phyloP scores from a whole-genome alignment of 2,797 vertebrate genomes.

The Serranus cabrilla region DNA sequence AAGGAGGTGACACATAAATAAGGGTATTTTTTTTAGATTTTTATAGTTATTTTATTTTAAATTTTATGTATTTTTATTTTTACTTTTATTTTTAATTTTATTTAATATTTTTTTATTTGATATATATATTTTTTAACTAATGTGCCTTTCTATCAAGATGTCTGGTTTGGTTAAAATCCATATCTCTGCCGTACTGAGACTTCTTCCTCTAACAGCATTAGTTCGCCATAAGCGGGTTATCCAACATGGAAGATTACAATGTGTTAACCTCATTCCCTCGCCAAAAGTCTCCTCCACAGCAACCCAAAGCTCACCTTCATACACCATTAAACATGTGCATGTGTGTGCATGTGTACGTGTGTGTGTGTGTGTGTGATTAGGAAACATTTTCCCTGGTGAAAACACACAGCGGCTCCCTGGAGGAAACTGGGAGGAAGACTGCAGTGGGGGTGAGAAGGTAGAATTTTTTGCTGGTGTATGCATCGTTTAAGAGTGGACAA shows the following conservation, averaged over 20 bases:
- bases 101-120: no score
- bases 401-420: slow-evolving; percentile 15
- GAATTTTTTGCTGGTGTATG: slow-evolving; percentile 44
- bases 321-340: slow-evolving; percentile 10
- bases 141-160: slow-evolving; percentile 3
- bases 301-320: slow-evolving; percentile 1
- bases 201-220: background rate
- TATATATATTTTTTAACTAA: background rate
- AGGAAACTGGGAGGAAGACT: slow-evolving; percentile 6
- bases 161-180: slow-evolving; percentile 3
- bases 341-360: background rate
- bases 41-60: no score
- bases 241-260: slow-evolving; percentile 9
- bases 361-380: slow-evolving; percentile 23
- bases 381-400: slow-evolving; percentile 27
- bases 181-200: slow-evolving; percentile 10
- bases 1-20: no score
- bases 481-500: slow-evolving; percentile 28
- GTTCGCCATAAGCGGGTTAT: slow-evolving; percentile 15
- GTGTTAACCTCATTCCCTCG: slow-evolving; percentile 13
- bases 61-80: no score
- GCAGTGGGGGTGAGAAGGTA: background rate
- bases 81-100: no score
- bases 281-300: slow-evolving; percentile 5
- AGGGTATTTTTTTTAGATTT: no score